Evolutionary conservation across 2,888 invertebrate genomes (phyloP).

Genomic region (Eledone cirrhosa): DNA sequence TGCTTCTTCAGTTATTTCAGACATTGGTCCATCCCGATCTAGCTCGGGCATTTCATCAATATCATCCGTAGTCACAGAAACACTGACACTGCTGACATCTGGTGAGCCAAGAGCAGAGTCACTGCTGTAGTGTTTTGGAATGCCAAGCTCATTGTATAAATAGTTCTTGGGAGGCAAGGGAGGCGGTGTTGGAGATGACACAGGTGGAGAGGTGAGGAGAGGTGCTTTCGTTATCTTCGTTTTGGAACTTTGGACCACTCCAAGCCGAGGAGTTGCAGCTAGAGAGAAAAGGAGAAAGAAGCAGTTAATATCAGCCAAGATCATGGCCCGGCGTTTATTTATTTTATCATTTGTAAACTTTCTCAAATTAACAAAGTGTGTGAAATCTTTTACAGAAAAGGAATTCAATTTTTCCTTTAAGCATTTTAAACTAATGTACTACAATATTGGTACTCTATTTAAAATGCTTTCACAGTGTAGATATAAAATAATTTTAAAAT

Average conservation of each 20-base stretch:
- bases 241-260: conserved; percentile 37
- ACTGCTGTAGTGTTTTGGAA: conserved; percentile 43
- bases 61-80: conserved; percentile 38
- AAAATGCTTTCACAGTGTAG: too few species aligned
- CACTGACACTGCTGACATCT: conserved; percentile 42
- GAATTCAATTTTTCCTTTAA: too few species aligned
- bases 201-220: conserved; percentile 35
- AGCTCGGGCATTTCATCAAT: conserved; percentile 43
- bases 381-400: too few species aligned
- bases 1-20: conserved; percentile 34
- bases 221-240: conserved; percentile 40
- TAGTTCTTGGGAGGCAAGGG: conserved; percentile 38
- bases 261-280: conserved; percentile 38
- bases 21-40: conserved; percentile 36
- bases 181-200: conserved; percentile 39
- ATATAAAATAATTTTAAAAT: too few species aligned
- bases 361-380: too few species aligned
- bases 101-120: conserved; percentile 55
- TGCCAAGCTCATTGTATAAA: conserved; percentile 29
- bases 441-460: too few species aligned
- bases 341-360: too few species aligned
- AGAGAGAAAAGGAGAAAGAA: conserved; percentile 14
- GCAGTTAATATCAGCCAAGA: too few species aligned
- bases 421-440: too few species aligned
- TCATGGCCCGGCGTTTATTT: too few species aligned